Conservation (phyloP, 2,888 invertebrate species). For the Gastracanthus pulcherrimus region DNA sequence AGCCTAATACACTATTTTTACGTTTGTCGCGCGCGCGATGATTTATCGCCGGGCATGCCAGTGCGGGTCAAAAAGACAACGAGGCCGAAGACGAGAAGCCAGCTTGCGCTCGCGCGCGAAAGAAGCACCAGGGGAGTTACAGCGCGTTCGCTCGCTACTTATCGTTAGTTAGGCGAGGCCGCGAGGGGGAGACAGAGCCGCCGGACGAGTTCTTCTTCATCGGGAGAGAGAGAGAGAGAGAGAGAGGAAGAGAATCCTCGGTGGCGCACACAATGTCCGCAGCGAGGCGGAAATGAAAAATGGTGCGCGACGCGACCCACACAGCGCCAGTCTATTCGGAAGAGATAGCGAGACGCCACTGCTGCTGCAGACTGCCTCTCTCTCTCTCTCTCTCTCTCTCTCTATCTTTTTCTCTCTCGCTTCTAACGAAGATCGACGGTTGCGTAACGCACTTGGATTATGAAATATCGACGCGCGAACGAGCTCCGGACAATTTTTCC, state of each 20-base stretch:
- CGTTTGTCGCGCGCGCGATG: conserved; percentile 68
- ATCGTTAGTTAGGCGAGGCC: conserved; percentile 31
- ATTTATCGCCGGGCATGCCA: conserved; percentile 64
- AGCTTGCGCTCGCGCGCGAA: too few species aligned
- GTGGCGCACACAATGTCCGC: conserved; percentile 47
- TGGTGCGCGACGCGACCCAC: too few species aligned
- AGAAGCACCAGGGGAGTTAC: not conserved
- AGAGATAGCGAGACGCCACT: conserved; percentile 6
- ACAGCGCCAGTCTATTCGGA: conserved; percentile 1
- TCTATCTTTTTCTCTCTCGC: not conserved
- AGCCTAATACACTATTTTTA: conserved; percentile 52
- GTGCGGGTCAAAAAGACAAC: conserved; percentile 22
- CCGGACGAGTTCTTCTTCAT: conserved; percentile 34
- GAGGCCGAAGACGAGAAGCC: too few species aligned
- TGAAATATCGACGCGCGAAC: conserved; percentile 26
- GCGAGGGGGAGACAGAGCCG: not conserved
- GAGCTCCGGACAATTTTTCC: not conserved
- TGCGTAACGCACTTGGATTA: conserved; percentile 44
- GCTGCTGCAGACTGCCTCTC: not conserved
- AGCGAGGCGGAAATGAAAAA: conserved; percentile 54
- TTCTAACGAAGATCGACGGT: conserved; percentile 51
- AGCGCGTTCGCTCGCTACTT: conserved; percentile 32
- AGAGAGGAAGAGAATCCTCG: conserved; percentile 7
- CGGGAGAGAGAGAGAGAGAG: not conserved
- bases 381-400: not conserved